These are phyloP conservation scores for Epinephelus coioides DNA, from an alignment of 2,797 vertebrate genomes.

Conservation along the genomic window DNA sequence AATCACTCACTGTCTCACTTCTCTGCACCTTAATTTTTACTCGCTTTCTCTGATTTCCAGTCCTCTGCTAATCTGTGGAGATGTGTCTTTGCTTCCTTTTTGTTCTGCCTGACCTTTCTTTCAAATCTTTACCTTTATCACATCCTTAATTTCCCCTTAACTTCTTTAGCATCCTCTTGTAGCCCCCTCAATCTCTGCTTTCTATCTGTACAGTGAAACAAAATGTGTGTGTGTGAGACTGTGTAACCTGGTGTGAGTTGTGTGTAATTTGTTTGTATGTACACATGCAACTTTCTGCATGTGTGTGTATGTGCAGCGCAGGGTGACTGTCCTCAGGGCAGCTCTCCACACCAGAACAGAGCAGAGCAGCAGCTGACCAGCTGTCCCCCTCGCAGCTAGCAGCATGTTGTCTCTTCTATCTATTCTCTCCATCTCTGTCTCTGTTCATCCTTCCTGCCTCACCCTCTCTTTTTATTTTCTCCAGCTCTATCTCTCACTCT, in stretches of 20 bases:
- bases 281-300: conserved; percentile 41
- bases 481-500: conserved; percentile 8
- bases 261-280: conserved; percentile 39
- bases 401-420: conserved; percentile 69
- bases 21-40: neutral
- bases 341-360: conserved; percentile 76
- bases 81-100: neutral
- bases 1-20: conserved; percentile 37
- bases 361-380: conserved; percentile 76
- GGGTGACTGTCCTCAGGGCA: conserved; percentile 74
- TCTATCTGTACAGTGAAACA: neutral
- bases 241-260: neutral
- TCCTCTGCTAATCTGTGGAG: neutral
- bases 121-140: neutral
- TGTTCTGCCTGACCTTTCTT: neutral
- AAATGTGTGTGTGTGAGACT: conserved; percentile 1
- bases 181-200: neutral
- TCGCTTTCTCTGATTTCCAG: neutral
- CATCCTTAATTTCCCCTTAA: neutral
- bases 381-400: conserved; percentile 77
- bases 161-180: neutral
- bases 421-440: conserved; percentile 52
- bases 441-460: conserved; percentile 17
- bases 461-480: conserved; percentile 11
- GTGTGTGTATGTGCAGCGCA: conserved; percentile 33